These are phyloP conservation scores for Brachionus rotundiformis DNA, from an alignment of 1,140 invertebrate species.

Conservation along the genomic window DNA sequence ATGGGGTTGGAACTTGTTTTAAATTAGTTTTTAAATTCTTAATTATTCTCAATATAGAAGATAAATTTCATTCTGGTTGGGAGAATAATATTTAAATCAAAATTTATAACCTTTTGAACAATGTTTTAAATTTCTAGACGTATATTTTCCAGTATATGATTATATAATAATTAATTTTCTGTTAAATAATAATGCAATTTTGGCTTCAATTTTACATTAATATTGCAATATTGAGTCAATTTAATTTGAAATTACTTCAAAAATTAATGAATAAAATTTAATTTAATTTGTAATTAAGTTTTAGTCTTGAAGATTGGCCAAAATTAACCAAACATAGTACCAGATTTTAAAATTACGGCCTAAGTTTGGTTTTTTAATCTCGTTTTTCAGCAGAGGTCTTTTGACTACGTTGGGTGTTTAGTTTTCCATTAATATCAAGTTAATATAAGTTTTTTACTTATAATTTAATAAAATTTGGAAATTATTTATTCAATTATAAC, in stretches of 20 bases:
- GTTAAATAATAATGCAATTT: background rate
- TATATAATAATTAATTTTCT: constrained; percentile 23
- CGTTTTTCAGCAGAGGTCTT: too few species aligned
- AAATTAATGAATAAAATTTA: background rate
- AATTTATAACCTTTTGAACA: background rate
- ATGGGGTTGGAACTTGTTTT: background rate
- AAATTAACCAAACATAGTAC: background rate
- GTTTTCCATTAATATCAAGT: too few species aligned
- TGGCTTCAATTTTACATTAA: background rate
- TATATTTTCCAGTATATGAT: background rate
- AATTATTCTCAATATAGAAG: background rate
- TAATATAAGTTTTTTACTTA: too few species aligned
- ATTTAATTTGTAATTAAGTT: background rate
- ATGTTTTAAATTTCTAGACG: background rate
- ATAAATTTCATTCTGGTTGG: background rate
- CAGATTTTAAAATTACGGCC: too few species aligned
- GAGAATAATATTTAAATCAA: background rate
- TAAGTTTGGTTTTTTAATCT: too few species aligned
- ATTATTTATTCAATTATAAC: too few species aligned
- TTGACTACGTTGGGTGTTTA: too few species aligned
- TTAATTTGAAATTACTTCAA: constrained; percentile 31
- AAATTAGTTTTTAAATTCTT: background rate
- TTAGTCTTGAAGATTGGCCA: background rate
- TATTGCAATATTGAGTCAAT: constrained; percentile 50
- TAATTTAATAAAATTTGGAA: too few species aligned